These are phyloP conservation scores for Labroides dimidiatus DNA, from an alignment of 2,797 vertebrate genomes.

Conservation along the genomic window DNA sequence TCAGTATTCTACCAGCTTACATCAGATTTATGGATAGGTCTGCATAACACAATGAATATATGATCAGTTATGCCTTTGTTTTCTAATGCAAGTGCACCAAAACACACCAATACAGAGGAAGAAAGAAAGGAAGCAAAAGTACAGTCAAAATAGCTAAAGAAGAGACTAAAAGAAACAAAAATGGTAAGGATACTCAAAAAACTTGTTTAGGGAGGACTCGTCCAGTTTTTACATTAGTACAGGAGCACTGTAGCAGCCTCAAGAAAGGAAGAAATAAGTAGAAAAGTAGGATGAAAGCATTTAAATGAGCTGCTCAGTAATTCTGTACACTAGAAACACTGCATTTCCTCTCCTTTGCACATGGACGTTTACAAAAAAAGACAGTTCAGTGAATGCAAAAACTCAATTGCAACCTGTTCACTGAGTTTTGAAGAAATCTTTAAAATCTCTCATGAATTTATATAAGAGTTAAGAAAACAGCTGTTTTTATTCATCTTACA, in stretches of 20 bases:
- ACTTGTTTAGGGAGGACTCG: slow-evolving; percentile 10
- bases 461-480: background rate
- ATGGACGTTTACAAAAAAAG: slow-evolving; percentile 3
- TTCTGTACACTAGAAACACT: slow-evolving; percentile 10
- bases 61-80: background rate
- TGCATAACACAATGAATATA: background rate
- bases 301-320: background rate
- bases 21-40: background rate
- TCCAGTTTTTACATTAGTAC: slow-evolving; percentile 9
- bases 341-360: background rate
- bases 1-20: slow-evolving; percentile 1
- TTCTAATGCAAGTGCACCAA: slow-evolving; percentile 11
- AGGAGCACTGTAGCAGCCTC: slow-evolving; percentile 14
- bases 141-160: no score
- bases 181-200: background rate
- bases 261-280: slow-evolving; percentile 32
- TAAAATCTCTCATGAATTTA: background rate
- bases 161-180: background rate
- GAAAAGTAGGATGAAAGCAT: slow-evolving; percentile 19
- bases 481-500: background rate
- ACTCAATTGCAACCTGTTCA: background rate
- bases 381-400: background rate
- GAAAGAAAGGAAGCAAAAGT: no score
- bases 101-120: slow-evolving; percentile 5
- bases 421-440: background rate